These are phyloP conservation scores for Thysanoteuthis rhombus DNA, from an alignment of 2,888 invertebrate genomes.

Conservation along the genomic window DNA sequence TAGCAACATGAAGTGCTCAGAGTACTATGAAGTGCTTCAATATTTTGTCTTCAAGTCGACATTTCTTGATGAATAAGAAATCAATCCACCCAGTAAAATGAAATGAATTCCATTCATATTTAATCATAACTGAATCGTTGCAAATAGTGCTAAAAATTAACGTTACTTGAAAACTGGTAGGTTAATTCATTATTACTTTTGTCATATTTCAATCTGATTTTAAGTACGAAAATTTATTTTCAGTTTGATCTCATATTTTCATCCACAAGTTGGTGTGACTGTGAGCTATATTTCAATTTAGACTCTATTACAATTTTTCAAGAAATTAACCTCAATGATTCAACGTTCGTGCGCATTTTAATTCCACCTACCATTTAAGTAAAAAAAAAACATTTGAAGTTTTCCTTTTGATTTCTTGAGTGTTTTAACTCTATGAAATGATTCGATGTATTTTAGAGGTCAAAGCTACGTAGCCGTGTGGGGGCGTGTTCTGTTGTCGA, in stretches of 20 bases:
- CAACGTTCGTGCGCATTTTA: neutral
- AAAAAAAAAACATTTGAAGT: neutral
- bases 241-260: neutral
- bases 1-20: neutral
- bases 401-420: neutral
- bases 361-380: neutral
- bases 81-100: neutral
- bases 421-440: neutral
- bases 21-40: neutral
- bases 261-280: neutral
- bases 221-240: neutral
- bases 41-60: neutral
- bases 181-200: neutral
- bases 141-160: neutral
- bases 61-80: neutral
- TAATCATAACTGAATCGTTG: neutral
- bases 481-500: conserved; percentile 23
- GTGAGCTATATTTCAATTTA: too few relatives aligned
- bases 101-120: neutral
- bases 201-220: neutral
- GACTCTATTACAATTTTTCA: neutral
- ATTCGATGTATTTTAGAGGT: conserved; percentile 26
- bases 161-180: neutral
- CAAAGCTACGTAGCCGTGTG: conserved; percentile 20
- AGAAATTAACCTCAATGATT: neutral